A percentile compares a stretch with the other conserved stretches of the same genome.
Conservation (phyloP, 2,113 vertebrate species). For the Otus sunia region DNA sequence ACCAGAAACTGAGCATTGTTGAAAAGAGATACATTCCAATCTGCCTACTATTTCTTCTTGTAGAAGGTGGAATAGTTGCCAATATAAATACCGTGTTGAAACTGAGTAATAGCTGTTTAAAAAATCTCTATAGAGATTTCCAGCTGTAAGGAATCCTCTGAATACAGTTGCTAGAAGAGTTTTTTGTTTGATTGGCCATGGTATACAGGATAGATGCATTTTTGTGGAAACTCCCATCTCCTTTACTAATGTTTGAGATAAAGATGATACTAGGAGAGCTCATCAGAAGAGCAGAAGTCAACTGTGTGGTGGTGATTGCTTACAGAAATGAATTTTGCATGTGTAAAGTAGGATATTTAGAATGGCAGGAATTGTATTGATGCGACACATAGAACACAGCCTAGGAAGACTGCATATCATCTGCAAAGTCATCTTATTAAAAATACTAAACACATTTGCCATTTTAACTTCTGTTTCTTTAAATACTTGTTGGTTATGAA, state of each 20-base stretch:
- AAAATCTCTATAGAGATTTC: not conserved
- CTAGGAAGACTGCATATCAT: not conserved
- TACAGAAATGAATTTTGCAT: not conserved
- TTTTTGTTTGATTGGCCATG: not conserved
- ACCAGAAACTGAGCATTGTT: not conserved
- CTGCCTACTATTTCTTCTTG: slow-evolving; percentile 10
- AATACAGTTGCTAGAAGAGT: not conserved
- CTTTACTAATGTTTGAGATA: not conserved
- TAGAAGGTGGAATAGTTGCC: not conserved
- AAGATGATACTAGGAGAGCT: not conserved
- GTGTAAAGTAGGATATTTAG: not conserved
- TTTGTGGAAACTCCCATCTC: not conserved
- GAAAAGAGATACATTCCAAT: not conserved
- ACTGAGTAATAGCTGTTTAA: not conserved
- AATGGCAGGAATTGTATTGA: not conserved
- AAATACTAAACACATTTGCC: not conserved
- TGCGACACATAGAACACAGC: not conserved
- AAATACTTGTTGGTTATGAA: not conserved
- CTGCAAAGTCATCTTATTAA: not conserved
- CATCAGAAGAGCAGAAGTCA: not conserved
- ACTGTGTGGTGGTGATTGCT: not conserved
- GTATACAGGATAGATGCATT: not conserved
- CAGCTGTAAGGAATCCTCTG: not conserved
- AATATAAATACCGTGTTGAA: not conserved
- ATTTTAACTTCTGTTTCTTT: not conserved